Evolutionary conservation across 2,888 invertebrate genomes (phyloP).

Genomic region (Papilio gigon): DNA sequence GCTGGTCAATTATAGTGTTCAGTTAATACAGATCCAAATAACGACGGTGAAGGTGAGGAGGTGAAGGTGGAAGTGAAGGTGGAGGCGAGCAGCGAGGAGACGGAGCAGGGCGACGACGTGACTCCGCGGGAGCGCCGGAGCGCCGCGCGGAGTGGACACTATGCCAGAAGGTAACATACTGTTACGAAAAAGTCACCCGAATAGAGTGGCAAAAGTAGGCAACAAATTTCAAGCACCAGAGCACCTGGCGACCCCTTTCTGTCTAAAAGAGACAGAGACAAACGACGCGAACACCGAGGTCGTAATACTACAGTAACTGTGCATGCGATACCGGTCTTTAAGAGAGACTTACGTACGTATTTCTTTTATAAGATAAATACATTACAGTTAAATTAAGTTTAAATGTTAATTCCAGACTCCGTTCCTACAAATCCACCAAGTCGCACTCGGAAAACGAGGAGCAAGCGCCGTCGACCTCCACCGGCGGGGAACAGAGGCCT

Average conservation of each 20-base stretch:
- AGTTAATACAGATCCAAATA: slow-evolving; percentile 9
- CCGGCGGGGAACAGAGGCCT: slow-evolving; percentile 62
- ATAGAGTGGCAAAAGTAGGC: no score
- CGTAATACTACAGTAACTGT: no score
- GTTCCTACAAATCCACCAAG: slow-evolving; percentile 74
- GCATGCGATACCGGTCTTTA: no score
- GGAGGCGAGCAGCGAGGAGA: slow-evolving; percentile 46
- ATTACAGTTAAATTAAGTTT: no score
- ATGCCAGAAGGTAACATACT: slow-evolving; percentile 57
- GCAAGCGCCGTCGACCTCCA: slow-evolving; percentile 68
- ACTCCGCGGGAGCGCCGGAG: slow-evolving; percentile 49
- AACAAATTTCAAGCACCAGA: no score
- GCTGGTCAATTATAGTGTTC: no score
- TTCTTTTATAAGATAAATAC: slow-evolving; percentile 38
- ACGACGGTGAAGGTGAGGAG: slow-evolving; percentile 34
- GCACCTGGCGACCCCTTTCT: no score
- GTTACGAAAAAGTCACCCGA: no score
- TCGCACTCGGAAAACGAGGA: slow-evolving; percentile 74
- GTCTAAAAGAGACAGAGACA: no score
- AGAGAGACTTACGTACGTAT: no score
- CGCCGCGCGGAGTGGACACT: slow-evolving; percentile 54
- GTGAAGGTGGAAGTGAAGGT: slow-evolving; percentile 41
- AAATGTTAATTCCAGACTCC: slow-evolving; percentile 63
- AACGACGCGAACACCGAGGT: no score
- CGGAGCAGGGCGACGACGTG: slow-evolving; percentile 41